Evolutionary conservation across 2,888 invertebrate species (phyloP), one percentile per base, ranked within the genome.

Genomic region (Ethmia dodecea): DNA sequence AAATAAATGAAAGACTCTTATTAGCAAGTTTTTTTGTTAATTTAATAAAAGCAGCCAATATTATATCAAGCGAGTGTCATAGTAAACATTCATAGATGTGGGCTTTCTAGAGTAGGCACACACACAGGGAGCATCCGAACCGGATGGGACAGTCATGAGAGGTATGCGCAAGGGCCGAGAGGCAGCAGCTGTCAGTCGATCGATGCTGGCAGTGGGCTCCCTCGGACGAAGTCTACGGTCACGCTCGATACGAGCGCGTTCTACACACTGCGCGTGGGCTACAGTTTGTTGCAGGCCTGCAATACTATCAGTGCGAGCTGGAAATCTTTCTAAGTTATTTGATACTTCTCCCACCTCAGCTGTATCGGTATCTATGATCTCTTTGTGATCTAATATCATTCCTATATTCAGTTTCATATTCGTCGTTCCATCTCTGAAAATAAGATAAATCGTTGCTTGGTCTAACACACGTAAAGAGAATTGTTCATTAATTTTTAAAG

Each of bases 381-480:
- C 89, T 68, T 72, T 83, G 60, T 74, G 87, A 66, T 75, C 88
- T 64, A 78, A 68, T 55, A 62, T 68, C 89, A 77, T 89, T 52
- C 76, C 88, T 54, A 63, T 63, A 41, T 86, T 84, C 14, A 81
- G 41, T 53, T 81, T 83, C 18, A 84, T 42, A 45, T 73, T 79
- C 4, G 71, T 71, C 9, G 67, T 53, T 2, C 81, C 80, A 38
- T 84, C 83, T 45, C 78, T 64, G 45, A 61, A 86, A 28, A 74
- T 65, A 3, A 86, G 53, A 49, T 81, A 78, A 14, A 84, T 55
- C 5, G 67, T 71, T 2, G 80, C 74, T 50, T 86, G 86, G 40
- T 86, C 83, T 22, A 84, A 46, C 1, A 86, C 66, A 52, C 62
- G 72, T 4, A 86, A 42, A 6, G 83, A 80, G 50, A 86, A 84